Conservation (phyloP, 2,888 invertebrate genomes). For the Platycnemis pennipes region DNA sequence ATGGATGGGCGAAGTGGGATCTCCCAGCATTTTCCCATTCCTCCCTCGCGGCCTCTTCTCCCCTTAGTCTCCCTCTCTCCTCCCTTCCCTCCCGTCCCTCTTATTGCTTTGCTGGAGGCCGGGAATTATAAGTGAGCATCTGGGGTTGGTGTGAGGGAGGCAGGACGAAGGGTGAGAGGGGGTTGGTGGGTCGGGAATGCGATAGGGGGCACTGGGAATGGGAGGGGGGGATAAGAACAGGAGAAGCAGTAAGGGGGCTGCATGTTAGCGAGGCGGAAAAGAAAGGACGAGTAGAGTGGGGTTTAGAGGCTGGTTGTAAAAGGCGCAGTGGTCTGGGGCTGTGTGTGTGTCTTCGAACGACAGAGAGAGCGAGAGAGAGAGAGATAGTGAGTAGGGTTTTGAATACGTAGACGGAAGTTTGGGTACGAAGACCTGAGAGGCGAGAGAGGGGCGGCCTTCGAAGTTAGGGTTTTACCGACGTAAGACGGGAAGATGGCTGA, state of each 20-base stretch:
- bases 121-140: slow-evolving; percentile 30
- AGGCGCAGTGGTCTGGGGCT: neutral
- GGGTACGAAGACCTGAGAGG: slow-evolving; percentile 47
- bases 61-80: neutral
- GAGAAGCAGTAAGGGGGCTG: neutral
- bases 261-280: slow-evolving; percentile 25
- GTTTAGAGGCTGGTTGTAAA: slow-evolving; percentile 36
- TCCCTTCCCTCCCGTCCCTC: neutral
- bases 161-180: neutral
- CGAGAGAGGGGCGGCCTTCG: neutral
- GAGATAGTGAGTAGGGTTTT: neutral
- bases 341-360: neutral
- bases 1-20: slow-evolving; percentile 42
- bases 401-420: slow-evolving; percentile 44
- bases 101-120: slow-evolving; percentile 24
- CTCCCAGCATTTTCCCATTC: neutral
- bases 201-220: neutral
- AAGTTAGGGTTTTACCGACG: slow-evolving; percentile 34
- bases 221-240: neutral
- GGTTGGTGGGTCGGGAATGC: neutral
- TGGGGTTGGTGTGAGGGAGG: slow-evolving; percentile 24
- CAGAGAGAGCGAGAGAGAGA: neutral
- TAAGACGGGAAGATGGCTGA: slow-evolving; percentile 17
- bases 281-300: slow-evolving; percentile 48
- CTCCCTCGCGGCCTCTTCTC: neutral